phyloP scores from a whole-genome alignment of 2,113 vertebrate genomes.

The Scophthalmus maximus region DNA sequence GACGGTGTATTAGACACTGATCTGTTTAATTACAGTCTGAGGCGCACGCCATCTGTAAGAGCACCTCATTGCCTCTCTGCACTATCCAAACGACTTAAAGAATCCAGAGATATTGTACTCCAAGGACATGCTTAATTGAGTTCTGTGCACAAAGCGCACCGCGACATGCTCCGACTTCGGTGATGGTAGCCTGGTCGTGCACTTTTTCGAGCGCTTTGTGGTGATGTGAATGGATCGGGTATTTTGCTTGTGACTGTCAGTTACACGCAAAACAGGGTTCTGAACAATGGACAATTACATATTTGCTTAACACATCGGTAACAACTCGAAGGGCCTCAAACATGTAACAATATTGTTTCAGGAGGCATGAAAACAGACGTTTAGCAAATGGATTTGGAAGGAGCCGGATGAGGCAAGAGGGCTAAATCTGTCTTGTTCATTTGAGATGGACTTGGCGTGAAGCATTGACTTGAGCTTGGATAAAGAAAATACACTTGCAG shows the following conservation, averaged over 20 bases:
- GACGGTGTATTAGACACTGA: slow-evolving; percentile 76
- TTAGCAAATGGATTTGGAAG: slow-evolving; percentile 75
- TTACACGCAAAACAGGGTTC: slow-evolving; percentile 50
- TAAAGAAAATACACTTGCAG: slow-evolving; percentile 75
- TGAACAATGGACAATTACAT: slow-evolving; percentile 56
- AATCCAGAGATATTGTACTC: slow-evolving; percentile 72
- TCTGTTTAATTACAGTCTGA: slow-evolving; percentile 81
- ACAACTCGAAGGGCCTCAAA: slow-evolving; percentile 57
- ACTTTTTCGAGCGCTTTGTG: slow-evolving; percentile 31
- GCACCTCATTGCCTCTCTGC: slow-evolving; percentile 65
- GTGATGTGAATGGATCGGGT: slow-evolving; percentile 56
- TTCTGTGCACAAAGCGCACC: slow-evolving; percentile 66
- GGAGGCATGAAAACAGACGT: slow-evolving; percentile 67
- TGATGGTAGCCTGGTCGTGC: slow-evolving; percentile 47
- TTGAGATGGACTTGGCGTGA: slow-evolving; percentile 80
- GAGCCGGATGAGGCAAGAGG: slow-evolving; percentile 62
- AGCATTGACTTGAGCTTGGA: slow-evolving; percentile 77
- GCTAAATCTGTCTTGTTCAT: slow-evolving; percentile 76
- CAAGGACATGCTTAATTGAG: slow-evolving; percentile 75
- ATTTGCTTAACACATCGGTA: slow-evolving; percentile 57
- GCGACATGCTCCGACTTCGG: slow-evolving; percentile 44
- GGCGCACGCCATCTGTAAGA: slow-evolving; percentile 78
- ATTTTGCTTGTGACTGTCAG: slow-evolving; percentile 50
- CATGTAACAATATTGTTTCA: slow-evolving; percentile 68
- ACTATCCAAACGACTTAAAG: slow-evolving; percentile 70